phyloP scores from a whole-genome alignment of 2,797 vertebrate species.

The Helicolenus hilgendorfi region DNA sequence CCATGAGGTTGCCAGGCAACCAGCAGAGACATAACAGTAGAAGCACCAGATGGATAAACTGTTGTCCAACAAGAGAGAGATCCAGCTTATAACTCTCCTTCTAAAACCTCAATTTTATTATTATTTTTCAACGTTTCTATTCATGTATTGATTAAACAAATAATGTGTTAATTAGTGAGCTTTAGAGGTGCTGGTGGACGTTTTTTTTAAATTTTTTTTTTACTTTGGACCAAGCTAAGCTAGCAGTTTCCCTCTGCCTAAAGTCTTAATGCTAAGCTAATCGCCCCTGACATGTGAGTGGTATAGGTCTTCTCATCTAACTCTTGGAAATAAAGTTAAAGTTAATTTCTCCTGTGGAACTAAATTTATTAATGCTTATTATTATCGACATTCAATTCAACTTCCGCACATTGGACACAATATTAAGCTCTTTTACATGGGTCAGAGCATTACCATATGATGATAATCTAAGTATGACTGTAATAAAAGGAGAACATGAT shows the following conservation, averaged over 20 bases:
- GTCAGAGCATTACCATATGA: neutral
- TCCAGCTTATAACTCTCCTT: neutral
- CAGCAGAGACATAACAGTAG: neutral
- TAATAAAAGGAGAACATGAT: neutral
- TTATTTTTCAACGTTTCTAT: no score
- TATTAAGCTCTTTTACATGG: neutral
- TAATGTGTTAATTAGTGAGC: no score
- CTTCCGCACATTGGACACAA: neutral
- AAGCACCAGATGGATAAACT: neutral
- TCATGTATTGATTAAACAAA: no score
- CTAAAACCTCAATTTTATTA: neutral
- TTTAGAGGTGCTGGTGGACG: no score
- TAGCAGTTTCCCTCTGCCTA: neutral
- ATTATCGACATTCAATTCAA: neutral
- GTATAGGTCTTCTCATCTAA: neutral
- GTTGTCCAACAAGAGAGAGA: neutral
- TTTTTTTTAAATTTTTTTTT: no score
- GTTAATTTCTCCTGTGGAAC: no score
- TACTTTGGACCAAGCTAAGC: neutral
- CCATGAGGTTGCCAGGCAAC: neutral
- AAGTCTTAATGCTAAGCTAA: neutral
- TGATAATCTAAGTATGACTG: neutral
- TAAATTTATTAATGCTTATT: neutral
- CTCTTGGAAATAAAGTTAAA: no score
- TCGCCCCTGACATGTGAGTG: neutral